These are phyloP conservation scores for Netelia fuscicornis DNA, from an alignment of 2,888 invertebrate species.

Conservation along the genomic window DNA sequence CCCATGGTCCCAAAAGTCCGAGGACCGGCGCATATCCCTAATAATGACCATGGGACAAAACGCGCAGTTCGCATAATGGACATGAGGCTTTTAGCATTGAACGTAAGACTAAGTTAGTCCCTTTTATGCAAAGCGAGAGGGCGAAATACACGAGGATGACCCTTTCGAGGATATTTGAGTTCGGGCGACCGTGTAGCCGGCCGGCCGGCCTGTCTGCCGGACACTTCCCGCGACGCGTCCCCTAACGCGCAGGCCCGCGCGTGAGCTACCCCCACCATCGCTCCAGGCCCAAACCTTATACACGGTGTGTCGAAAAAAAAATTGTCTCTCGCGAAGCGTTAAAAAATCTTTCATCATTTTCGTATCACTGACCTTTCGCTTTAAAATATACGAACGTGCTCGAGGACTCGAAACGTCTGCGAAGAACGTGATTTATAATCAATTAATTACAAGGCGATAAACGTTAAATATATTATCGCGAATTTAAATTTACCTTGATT, in stretches of 20 bases:
- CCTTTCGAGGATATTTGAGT: conserved; percentile 62
- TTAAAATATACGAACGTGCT: conserved; percentile 9
- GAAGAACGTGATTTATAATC: conserved; percentile 2
- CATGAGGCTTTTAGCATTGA: conserved; percentile 59
- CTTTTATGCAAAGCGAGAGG: conserved; percentile 67
- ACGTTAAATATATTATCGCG: neutral
- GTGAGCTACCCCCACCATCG: conserved; percentile 61
- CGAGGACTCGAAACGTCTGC: neutral
- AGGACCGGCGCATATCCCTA: conserved; percentile 74
- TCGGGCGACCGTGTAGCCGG: conserved; percentile 66
- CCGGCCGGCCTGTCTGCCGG: conserved; percentile 74
- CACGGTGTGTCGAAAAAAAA: conserved; percentile 12
- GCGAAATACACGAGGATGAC: conserved; percentile 66
- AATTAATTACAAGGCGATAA: conserved; percentile 3
- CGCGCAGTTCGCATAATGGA: conserved; percentile 73
- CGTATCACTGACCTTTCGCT: conserved; percentile 44
- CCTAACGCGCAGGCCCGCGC: conserved; percentile 59
- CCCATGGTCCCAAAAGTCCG: conserved; percentile 79
- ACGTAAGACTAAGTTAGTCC: conserved; percentile 64
- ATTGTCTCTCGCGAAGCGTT: neutral
- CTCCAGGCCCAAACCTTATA: neutral
- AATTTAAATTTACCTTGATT: neutral
- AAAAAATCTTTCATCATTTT: conserved; percentile 5
- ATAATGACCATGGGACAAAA: conserved; percentile 83
- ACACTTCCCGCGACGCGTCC: conserved; percentile 80